Conservation (phyloP, 2,113 vertebrate species). For the Amphiprion ocellaris region DNA sequence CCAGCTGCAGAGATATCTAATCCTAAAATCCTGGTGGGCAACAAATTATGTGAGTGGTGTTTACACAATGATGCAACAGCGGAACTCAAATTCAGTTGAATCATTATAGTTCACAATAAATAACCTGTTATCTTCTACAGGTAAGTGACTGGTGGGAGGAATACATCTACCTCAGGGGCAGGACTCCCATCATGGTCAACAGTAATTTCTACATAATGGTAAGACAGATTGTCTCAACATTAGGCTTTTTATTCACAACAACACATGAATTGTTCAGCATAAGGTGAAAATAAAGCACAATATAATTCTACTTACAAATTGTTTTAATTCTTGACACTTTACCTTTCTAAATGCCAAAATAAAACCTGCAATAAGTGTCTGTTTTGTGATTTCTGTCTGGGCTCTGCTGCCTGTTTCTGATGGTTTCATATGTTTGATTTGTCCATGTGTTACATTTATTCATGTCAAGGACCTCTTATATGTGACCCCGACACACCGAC, state of each 20-base stretch:
- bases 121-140: conserved; percentile 38
- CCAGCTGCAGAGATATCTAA: conserved; percentile 90
- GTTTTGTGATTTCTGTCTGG: not conserved
- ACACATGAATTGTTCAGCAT: not conserved
- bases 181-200: conserved; percentile 95
- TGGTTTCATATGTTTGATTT: conserved; percentile 14
- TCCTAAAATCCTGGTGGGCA: conserved; percentile 96
- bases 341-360: not conserved
- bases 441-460: conserved; percentile 8
- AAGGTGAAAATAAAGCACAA: not conserved
- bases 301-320: too few species aligned
- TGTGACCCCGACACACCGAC: conserved; percentile 84
- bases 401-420: not conserved
- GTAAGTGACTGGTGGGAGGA: conserved; percentile 90
- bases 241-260: not conserved
- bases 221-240: conserved; percentile 20
- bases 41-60: conserved; percentile 91
- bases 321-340: too few species aligned
- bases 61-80: not conserved
- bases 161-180: conserved; percentile 92
- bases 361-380: not conserved
- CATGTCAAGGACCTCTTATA: conserved; percentile 88
- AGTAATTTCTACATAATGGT: conserved; percentile 98
- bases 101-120: not conserved
- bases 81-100: not conserved